phyloP scores from a whole-genome alignment of 2,113 vertebrate species.

The Lophotis ruficrista region DNA sequence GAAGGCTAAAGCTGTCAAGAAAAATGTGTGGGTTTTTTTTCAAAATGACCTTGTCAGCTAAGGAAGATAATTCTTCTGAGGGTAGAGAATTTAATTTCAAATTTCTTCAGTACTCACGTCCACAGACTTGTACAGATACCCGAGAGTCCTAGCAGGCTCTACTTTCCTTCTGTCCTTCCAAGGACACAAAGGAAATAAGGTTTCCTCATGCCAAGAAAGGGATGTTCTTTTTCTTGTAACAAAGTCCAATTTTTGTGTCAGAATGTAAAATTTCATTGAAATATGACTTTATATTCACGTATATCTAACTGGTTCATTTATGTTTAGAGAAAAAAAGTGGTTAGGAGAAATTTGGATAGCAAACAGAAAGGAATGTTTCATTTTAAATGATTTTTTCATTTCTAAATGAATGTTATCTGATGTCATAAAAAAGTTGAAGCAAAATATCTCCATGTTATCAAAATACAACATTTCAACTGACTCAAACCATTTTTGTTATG shows the following conservation, averaged over 20 bases:
- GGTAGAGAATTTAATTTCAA: neutral
- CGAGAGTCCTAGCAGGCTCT: neutral
- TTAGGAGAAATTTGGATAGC: neutral
- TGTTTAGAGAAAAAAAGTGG: neutral
- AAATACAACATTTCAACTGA: constrained; percentile 38
- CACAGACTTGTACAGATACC: neutral
- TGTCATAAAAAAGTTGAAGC: constrained; percentile 40
- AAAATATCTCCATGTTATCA: constrained; percentile 48
- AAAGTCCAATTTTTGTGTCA: neutral
- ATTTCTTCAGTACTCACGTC: neutral
- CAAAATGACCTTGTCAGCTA: neutral
- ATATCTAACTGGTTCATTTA: neutral
- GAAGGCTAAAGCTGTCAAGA: neutral
- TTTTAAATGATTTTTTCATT: constrained; percentile 53
- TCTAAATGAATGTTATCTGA: constrained; percentile 35
- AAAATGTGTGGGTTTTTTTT: neutral
- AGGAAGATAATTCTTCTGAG: neutral
- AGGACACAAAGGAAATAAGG: neutral
- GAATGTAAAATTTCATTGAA: neutral
- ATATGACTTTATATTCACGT: neutral
- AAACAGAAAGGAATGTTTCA: constrained; percentile 38
- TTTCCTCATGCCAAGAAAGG: neutral
- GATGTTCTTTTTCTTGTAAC: neutral
- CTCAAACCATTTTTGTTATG: constrained; percentile 52
- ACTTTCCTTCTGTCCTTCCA: neutral